A percentile compares a stretch with the other conserved stretches of the same genome.
These are phyloP conservation scores for Phengaris alcon DNA, from an alignment of 2,888 invertebrate species.

Conservation along the genomic window DNA sequence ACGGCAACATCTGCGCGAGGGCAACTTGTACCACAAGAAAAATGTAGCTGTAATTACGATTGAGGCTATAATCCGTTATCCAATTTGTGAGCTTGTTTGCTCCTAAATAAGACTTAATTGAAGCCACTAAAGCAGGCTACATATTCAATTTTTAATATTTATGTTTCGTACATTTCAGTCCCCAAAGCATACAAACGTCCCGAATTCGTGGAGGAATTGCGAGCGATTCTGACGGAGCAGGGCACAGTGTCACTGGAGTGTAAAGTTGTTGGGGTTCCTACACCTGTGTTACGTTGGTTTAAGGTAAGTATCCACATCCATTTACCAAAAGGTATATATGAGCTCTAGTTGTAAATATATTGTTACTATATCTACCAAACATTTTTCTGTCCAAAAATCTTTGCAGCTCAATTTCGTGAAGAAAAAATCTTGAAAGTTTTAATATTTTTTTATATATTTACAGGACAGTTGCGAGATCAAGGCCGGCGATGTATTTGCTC, in stretches of 20 bases:
- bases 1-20: too few species aligned
- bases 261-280: constrained; percentile 94
- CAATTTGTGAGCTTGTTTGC: background rate
- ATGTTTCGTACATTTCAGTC: constrained; percentile 67
- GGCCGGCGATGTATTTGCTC: constrained; percentile 92
- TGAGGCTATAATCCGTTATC: background rate
- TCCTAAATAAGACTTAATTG: background rate
- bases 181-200: constrained; percentile 94
- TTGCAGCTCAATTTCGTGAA: too few species aligned
- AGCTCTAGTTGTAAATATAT: background rate
- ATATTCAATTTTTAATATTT: too few species aligned
- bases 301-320: constrained; percentile 50
- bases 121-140: background rate
- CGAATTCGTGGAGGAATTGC: constrained; percentile 90
- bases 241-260: constrained; percentile 95
- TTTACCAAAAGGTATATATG: background rate
- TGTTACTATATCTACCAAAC: too few species aligned
- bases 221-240: constrained; percentile 90
- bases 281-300: constrained; percentile 84
- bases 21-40: too few species aligned
- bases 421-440: background rate
- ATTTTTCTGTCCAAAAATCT: too few species aligned
- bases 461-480: constrained; percentile 93
- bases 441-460: constrained; percentile 44
- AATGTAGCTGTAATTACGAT: background rate